Conservation (phyloP, 2,797 vertebrate genomes). For the Setipinna tenuifilis region DNA sequence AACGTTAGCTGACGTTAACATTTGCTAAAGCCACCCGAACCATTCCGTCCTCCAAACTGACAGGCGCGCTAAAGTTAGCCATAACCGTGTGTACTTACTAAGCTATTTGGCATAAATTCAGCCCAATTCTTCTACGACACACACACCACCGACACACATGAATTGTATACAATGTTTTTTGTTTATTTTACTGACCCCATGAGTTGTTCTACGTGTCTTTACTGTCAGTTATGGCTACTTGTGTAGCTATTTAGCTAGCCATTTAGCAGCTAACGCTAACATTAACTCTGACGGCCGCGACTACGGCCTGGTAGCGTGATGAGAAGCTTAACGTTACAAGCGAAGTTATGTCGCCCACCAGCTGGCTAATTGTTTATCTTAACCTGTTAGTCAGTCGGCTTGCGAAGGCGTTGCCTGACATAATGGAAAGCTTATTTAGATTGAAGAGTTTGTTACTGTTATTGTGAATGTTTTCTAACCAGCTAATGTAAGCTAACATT, state of each 20-base stretch:
- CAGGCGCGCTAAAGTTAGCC: slow-evolving; percentile 28
- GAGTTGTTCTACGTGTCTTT: not conserved
- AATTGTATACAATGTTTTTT: not conserved
- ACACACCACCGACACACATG: not conserved
- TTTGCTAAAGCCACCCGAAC: slow-evolving; percentile 15
- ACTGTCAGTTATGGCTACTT: slow-evolving; percentile 7
- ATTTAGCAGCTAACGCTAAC: slow-evolving; percentile 10
- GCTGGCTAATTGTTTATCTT: slow-evolving; percentile 30
- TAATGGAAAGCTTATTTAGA: not conserved
- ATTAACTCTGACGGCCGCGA: slow-evolving; percentile 51
- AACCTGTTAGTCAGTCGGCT: not conserved
- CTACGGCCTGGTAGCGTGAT: slow-evolving; percentile 60
- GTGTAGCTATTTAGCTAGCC: not conserved
- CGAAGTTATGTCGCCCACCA: slow-evolving; percentile 32
- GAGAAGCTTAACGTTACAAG: slow-evolving; percentile 26
- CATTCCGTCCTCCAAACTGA: slow-evolving; percentile 24
- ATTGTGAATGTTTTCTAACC: not conserved
- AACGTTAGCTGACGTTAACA: slow-evolving; percentile 26
- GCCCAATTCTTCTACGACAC: not conserved
- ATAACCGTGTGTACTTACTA: not conserved
- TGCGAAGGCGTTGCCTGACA: not conserved
- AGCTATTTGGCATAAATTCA: not conserved
- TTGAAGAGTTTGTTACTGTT: not conserved
- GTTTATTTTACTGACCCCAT: not conserved
- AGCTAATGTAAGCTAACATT: slow-evolving; percentile 14